These are phyloP conservation scores for Anarsia innoxiella DNA, from an alignment of 2,888 invertebrate genomes.

Conservation along the genomic window DNA sequence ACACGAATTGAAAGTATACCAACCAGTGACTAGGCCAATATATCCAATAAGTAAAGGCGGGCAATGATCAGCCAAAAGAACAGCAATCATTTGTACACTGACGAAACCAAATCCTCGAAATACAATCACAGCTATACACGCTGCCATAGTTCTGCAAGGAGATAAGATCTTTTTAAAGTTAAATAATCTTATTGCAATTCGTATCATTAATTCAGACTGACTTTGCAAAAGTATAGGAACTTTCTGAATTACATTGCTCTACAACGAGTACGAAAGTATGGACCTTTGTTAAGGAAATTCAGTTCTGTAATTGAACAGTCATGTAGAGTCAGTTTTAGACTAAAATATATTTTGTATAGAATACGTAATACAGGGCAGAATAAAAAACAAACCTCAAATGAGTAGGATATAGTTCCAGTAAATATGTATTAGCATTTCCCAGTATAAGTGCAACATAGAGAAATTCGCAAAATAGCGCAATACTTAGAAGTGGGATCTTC, in stretches of 20 bases:
- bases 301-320: too few relatives aligned
- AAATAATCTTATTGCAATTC: too few relatives aligned
- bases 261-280: too few relatives aligned
- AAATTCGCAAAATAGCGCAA: conserved; percentile 47
- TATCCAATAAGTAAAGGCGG: conserved; percentile 46
- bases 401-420: conserved; percentile 64
- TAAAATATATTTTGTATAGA: too few relatives aligned
- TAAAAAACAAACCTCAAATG: conserved; percentile 40
- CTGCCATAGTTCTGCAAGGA: conserved; percentile 54
- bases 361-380: too few relatives aligned
- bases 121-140: conserved; percentile 54
- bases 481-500: conserved; percentile 44
- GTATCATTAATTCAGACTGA: too few relatives aligned
- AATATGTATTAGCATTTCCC: conserved; percentile 52
- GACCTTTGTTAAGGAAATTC: too few relatives aligned
- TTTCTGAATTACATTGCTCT: too few relatives aligned
- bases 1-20: conserved; percentile 25
- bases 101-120: conserved; percentile 56
- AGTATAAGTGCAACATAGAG: conserved; percentile 49
- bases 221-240: too few relatives aligned
- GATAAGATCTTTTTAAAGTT: too few relatives aligned
- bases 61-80: conserved; percentile 41
- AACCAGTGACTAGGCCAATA: conserved; percentile 40
- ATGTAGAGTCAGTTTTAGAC: too few relatives aligned
- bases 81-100: conserved; percentile 54